Conservation (phyloP, 2,888 invertebrate genomes). For the Ctena decussata region DNA sequence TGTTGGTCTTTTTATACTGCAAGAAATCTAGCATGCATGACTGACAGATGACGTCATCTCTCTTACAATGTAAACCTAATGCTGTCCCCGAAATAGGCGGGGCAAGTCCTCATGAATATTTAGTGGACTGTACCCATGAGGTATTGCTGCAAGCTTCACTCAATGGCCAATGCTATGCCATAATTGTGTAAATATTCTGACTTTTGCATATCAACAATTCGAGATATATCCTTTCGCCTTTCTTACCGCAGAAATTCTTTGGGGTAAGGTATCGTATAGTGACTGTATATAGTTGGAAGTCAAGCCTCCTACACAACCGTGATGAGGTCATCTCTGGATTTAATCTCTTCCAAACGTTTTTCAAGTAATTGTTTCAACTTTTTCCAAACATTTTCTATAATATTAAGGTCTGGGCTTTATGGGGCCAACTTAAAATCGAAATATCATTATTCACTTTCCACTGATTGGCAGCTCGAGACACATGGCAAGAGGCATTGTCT, state of each 20-base stretch:
- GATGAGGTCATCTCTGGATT: not conserved
- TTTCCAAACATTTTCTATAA: not conserved
- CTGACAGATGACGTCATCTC: no score
- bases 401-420: not conserved
- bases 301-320: not conserved
- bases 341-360: not conserved
- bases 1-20: no score
- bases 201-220: not conserved
- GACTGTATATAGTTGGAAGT: not conserved
- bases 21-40: no score
- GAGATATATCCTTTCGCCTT: not conserved
- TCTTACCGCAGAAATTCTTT: not conserved
- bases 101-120: no score
- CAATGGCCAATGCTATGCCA: no score
- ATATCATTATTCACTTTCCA: constrained; percentile 4
- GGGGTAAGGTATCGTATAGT: not conserved
- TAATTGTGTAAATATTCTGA: not conserved
- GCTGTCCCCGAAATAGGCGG: no score
- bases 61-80: no score
- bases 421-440: not conserved
- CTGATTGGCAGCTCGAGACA: not conserved
- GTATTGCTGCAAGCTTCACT: no score
- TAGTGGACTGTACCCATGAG: no score
- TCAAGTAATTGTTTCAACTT: not conserved
- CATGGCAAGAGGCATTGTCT: constrained; percentile 9